Base-by-base conservation (phyloP, 2,797 vertebrate species). In the Gymnothorax javanicus region DNA sequence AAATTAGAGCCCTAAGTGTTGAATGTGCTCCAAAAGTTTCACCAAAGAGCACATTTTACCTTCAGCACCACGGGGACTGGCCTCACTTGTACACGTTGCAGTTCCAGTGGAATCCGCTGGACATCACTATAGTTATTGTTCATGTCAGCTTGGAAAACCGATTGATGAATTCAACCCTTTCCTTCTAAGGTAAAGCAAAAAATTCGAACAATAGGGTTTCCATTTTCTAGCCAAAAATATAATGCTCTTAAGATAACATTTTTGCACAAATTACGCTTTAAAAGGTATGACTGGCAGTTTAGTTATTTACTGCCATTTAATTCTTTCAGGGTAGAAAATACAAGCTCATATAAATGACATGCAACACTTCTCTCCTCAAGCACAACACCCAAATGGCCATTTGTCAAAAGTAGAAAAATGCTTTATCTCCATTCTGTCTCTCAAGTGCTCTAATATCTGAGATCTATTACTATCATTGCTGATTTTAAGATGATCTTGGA, bases 381-480 rank as follows among this genome's bases (percentile, higher is more conserved):
- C 56, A 6, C 59, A n/a, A 9, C n/a, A n/a, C 9, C 15, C 60
- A 8, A 52, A 54, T 52, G 9, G 58, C 20, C 52, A 64, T 54
- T 82, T 57, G 59, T 69, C 77, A 20, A 58, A 43, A 56, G 81
- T 3, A 33, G 54, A 58, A 25, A 27, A 62, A 64, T 11, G 57
- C 25, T 5, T 73, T 82, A 20, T 67, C 50, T 7, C 27, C 17
- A 25, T 27, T 50, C 27, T 13, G 57, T 27, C 8, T 58, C 58
- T 11, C 81, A 82, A 82, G 58, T 82, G 81, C 9, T 43, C 77
- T 27, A 25, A 69, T 71, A 20, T 23, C 54, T 56, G 7, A 43
- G 23, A 60, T 23, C 13, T 43, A 27, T 73, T 69, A 69, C 58
- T 3, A 67, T 15, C 52, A 82, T 57, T 85, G 81, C 75, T 92